Percentiles rank a stretch among this genome's conserved stretches.
phyloP scores from a whole-genome alignment of 92 coral and sea anemone genomes.

The Virgularia gustaviana region DNA sequence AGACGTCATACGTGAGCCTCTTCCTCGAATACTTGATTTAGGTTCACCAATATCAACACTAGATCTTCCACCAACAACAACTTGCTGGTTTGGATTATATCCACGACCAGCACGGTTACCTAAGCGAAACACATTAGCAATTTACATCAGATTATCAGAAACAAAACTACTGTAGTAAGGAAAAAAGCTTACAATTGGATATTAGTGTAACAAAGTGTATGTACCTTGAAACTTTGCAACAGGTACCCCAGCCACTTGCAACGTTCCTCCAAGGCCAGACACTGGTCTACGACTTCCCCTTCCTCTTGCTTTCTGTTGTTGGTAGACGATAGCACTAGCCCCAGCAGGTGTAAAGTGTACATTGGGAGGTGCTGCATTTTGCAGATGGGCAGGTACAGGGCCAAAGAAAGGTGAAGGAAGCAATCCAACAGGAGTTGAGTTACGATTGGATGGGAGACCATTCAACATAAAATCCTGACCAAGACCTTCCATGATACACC shows the following conservation, averaged over 20 bases:
- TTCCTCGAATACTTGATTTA: constrained; percentile 62
- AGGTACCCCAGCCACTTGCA: constrained; percentile 97
- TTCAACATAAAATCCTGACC: constrained; percentile 59
- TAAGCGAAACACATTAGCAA: constrained; percentile 8
- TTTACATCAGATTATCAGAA: background rate
- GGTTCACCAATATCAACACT: constrained; percentile 86
- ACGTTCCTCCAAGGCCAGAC: constrained; percentile 93
- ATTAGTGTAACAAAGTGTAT: background rate
- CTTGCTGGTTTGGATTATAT: constrained; percentile 78
- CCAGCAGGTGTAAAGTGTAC: constrained; percentile 78
- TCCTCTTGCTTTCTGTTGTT: constrained; percentile 84
- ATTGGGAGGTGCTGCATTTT: constrained; percentile 60
- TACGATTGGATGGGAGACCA: constrained; percentile 42
- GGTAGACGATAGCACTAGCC: constrained; percentile 64
- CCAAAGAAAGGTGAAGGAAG: constrained; percentile 77
- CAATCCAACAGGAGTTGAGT: constrained; percentile 71
- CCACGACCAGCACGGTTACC: constrained; percentile 99
- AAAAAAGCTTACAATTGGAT: background rate
- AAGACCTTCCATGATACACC: constrained; percentile 94
- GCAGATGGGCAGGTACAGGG: constrained; percentile 69
- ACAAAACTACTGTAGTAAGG: background rate
- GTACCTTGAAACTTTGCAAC: constrained; percentile 72
- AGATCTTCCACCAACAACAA: constrained; percentile 86
- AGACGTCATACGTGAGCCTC: constrained; percentile 59
- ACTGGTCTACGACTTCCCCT: constrained; percentile 85